Percentiles rank a stretch among this genome's conserved stretches.
Evolutionary conservation across 2,888 invertebrate species (phyloP).

Genomic region (Eupithecia subfuscata): DNA sequence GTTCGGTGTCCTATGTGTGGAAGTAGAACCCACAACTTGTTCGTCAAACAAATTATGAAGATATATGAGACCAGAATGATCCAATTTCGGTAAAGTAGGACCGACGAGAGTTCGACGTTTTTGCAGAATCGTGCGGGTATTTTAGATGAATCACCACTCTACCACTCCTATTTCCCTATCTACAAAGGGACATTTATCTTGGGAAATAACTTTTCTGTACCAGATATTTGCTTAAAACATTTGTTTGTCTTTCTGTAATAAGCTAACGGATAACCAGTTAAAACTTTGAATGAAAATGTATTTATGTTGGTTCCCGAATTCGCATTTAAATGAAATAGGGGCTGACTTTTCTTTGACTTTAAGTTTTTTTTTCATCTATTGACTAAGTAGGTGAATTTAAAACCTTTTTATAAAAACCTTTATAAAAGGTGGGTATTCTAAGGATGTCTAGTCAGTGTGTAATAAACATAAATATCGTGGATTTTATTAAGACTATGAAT

Average conservation of each 20-base stretch:
- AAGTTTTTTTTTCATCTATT: neutral
- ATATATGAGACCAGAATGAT: conserved; percentile 78
- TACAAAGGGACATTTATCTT: conserved; percentile 75
- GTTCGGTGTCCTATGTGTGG: conserved; percentile 59
- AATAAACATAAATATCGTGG: neutral
- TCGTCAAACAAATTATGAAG: conserved; percentile 77
- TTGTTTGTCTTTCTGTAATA: conserved; percentile 3
- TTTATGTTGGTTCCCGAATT: neutral
- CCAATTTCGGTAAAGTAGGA: conserved; percentile 80
- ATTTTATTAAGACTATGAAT: too few species aligned
- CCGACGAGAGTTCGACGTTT: conserved; percentile 77
- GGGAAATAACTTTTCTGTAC: conserved; percentile 29
- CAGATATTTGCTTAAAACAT: conserved; percentile 7
- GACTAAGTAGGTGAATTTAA: neutral
- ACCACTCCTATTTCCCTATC: conserved; percentile 74
- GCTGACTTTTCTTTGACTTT: neutral
- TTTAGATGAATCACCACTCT: conserved; percentile 80
- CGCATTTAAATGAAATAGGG: neutral
- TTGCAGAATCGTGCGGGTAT: conserved; percentile 79
- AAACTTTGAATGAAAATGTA: conserved; percentile 2
- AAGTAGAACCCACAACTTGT: conserved; percentile 64
- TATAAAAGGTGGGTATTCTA: neutral
- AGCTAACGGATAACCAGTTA: neutral
- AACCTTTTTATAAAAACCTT: neutral
- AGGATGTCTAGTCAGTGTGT: neutral